Percentiles rank a stretch among this genome's conserved stretches.
These are phyloP conservation scores for Tetragonula clypearis DNA, from an alignment of 1,140 invertebrate genomes.

Conservation along the genomic window DNA sequence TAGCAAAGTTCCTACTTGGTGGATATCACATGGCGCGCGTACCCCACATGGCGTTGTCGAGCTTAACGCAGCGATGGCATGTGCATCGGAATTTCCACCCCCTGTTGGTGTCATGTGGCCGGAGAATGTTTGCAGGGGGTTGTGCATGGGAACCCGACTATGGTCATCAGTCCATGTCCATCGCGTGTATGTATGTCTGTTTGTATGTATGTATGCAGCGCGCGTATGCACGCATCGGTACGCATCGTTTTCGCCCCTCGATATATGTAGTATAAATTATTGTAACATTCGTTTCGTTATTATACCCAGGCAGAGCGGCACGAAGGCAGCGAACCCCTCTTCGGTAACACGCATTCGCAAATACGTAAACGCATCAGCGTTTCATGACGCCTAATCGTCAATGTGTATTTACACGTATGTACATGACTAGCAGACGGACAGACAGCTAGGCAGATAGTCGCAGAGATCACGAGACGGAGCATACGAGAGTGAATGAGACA, in stretches of 20 bases:
- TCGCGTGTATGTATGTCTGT: neutral
- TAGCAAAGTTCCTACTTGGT: constrained; percentile 15
- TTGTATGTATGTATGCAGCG: no score
- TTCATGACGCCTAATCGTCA: constrained; percentile 54
- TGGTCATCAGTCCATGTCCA: constrained; percentile 76
- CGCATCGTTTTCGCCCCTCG: constrained; percentile 34
- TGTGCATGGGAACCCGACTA: constrained; percentile 73
- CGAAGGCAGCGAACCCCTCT: constrained; percentile 19
- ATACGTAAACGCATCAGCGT: constrained; percentile 41
- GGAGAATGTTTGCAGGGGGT: constrained; percentile 76
- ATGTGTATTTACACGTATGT: constrained; percentile 49
- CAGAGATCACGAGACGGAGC: neutral
- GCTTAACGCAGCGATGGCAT: constrained; percentile 61
- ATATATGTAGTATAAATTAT: constrained; percentile 63
- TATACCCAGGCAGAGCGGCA: neutral
- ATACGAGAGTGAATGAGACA: neutral
- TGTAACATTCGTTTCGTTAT: constrained; percentile 68
- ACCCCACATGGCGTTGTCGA: constrained; percentile 58
- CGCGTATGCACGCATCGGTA: constrained; percentile 21
- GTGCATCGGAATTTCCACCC: constrained; percentile 73
- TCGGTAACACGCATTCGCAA: constrained; percentile 39
- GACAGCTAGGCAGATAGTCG: neutral
- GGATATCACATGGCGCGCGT: constrained; percentile 57
- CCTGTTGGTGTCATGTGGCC: constrained; percentile 73
- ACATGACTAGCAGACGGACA: constrained; percentile 23